These are phyloP conservation scores for Pelecanoides urinatrix DNA, from an alignment of 2,113 vertebrate genomes.

Conservation along the genomic window DNA sequence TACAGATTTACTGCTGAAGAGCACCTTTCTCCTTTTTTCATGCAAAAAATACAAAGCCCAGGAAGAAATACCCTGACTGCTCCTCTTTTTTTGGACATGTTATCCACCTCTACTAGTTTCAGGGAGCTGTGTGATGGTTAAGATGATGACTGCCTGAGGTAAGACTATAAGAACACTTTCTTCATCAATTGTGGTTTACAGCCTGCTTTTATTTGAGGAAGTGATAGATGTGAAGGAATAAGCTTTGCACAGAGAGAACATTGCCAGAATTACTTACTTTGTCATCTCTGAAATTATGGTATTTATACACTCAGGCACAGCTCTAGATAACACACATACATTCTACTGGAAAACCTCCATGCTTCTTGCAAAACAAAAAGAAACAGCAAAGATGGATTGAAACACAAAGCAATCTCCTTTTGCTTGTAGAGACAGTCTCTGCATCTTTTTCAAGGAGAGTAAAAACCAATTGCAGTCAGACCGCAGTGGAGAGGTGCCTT, in stretches of 20 bases:
- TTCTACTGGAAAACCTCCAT: neutral
- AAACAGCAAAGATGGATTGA: neutral
- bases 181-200: neutral
- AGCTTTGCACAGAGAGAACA: neutral
- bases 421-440: neutral
- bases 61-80: neutral
- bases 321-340: neutral
- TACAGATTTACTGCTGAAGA: neutral
- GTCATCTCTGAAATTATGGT: neutral
- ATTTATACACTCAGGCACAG: neutral
- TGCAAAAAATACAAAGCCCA: neutral
- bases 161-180: neutral
- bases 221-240: neutral
- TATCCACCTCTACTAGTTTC: neutral
- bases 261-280: neutral
- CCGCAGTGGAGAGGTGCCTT: neutral
- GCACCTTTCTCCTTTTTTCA: neutral
- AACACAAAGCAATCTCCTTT: neutral
- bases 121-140: neutral
- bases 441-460: neutral
- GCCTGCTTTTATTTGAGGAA: neutral
- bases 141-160: neutral
- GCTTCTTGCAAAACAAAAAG: neutral
- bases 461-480: neutral
- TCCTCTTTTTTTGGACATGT: neutral